Evolutionary conservation across 2,797 vertebrate genomes (phyloP).

Genomic region (Psittacula derbiana): DNA sequence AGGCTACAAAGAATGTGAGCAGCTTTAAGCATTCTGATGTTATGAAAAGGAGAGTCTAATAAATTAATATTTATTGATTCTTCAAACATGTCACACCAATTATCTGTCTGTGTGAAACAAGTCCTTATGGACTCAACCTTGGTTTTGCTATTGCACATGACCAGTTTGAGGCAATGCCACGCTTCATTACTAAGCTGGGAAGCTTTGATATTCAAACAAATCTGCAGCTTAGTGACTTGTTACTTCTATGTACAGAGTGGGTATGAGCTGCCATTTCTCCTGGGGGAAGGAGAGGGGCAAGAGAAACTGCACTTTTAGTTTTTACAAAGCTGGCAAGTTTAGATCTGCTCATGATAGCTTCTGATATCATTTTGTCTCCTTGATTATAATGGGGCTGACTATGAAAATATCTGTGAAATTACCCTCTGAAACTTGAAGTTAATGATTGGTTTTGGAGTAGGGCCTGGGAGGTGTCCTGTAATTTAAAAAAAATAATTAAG

Average conservation of each 20-base stretch:
- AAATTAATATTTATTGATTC: not conserved
- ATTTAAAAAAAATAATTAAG: not conserved
- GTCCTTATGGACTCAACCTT: not conserved
- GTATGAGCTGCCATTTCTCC: not conserved
- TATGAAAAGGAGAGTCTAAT: not conserved
- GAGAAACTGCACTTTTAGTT: not conserved
- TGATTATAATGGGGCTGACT: not conserved
- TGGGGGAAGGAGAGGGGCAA: not conserved
- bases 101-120: not conserved
- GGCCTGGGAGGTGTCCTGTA: not conserved
- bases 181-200: not conserved
- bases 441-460: not conserved
- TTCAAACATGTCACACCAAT: not conserved
- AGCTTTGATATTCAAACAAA: not conserved
- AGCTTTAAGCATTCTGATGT: not conserved
- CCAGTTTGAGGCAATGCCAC: not conserved
- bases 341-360: not conserved
- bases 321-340: not conserved
- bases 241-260: not conserved
- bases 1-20: not conserved
- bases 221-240: not conserved
- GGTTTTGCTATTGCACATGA: not conserved
- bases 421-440: not conserved
- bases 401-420: conserved; percentile 13
- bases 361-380: not conserved